phyloP scores from a whole-genome alignment of 2,888 invertebrate genomes.

The Mycalesis mineus region DNA sequence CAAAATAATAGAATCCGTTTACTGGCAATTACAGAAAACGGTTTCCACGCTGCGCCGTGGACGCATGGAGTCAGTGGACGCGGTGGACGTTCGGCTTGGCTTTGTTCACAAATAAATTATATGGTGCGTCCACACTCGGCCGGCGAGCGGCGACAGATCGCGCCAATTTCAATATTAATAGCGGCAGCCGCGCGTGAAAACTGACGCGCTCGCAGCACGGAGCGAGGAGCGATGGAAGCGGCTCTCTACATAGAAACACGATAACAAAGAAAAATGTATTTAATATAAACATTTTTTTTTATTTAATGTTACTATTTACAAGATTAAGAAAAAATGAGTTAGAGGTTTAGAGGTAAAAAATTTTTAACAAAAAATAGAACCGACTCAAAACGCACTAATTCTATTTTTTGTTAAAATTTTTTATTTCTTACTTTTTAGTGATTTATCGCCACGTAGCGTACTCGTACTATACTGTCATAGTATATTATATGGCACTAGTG shows the following conservation, averaged over 20 bases:
- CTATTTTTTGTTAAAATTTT: no score
- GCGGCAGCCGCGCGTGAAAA: conserved; percentile 70
- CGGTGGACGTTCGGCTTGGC: conserved; percentile 35
- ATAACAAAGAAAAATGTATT: no score
- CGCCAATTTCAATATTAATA: conserved; percentile 77
- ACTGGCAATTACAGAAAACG: conserved; percentile 39
- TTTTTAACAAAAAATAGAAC: no score
- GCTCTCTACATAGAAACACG: background rate
- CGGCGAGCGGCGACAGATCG: conserved; percentile 65
- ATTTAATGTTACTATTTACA: no score
- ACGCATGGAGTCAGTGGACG: conserved; percentile 32
- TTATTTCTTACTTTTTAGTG: no score
- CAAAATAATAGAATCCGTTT: conserved; percentile 28
- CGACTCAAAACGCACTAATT: no score
- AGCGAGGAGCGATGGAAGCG: conserved; percentile 18
- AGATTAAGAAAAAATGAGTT: no score
- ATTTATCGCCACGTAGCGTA: no score
- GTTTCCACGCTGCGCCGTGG: conserved; percentile 33
- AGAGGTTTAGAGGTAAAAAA: no score
- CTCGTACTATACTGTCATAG: no score
- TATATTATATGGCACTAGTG: no score
- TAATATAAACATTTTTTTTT: no score
- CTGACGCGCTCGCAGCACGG: conserved; percentile 51
- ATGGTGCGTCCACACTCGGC: conserved; percentile 50
- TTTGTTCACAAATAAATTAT: conserved; percentile 58